phyloP scores from a whole-genome alignment of 1,140 invertebrate species.

The Caenorhabditis elegans region WBcel235 BX284604.4:7071501-7072000 shows the following conservation, averaged over 20 bases:
- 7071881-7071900: background rate
- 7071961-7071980: no score
- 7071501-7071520: background rate
- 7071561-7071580: constrained; percentile 4
- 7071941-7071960: no score
- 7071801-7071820: no score
- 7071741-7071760: no score
- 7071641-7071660: background rate
- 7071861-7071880: background rate
- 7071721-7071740: background rate
- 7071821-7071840: background rate
- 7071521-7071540: background rate
- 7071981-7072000: no score
- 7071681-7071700: background rate
- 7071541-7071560: background rate
- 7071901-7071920: no score
- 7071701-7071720: no score
- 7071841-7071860: background rate
- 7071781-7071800: no score
- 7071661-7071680: background rate
- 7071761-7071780: no score
- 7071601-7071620: background rate
- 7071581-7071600: background rate
- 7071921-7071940: no score
- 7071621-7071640: background rate